A percentile compares a stretch with the other conserved stretches of the same genome.
Conservation (phyloP, 2,888 invertebrate species). For the Lycaena phlaeas region DNA sequence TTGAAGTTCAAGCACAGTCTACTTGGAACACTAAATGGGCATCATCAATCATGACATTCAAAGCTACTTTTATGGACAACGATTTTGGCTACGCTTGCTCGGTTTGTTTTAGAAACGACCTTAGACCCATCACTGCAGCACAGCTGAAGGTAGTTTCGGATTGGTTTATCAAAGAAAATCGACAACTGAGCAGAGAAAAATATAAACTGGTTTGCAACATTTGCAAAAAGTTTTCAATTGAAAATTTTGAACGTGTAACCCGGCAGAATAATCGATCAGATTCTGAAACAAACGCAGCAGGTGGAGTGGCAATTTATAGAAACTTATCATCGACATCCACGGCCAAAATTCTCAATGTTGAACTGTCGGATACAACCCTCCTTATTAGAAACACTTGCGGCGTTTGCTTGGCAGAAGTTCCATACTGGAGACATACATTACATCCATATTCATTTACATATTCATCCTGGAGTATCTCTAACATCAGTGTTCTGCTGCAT, state of each 20-base stretch:
- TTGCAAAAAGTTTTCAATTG: slow-evolving; percentile 25
- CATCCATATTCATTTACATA: no score
- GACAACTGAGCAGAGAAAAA: slow-evolving; percentile 20
- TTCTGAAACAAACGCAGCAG: no score
- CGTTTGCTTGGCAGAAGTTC: no score
- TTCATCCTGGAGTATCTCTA: no score
- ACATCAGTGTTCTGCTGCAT: no score
- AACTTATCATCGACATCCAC: background rate
- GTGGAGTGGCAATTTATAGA: background rate
- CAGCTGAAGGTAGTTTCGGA: slow-evolving; percentile 30
- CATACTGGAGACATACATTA: no score
- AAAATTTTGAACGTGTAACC: no score
- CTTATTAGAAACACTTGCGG: no score
- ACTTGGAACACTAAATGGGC: slow-evolving; percentile 28
- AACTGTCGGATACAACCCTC: no score
- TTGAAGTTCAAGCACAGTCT: slow-evolving; percentile 20
- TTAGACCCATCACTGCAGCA: slow-evolving; percentile 31
- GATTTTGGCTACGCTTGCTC: slow-evolving; percentile 32
- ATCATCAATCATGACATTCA: slow-evolving; percentile 25
- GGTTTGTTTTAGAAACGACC: slow-evolving; percentile 35
- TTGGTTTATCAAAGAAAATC: slow-evolving; percentile 21
- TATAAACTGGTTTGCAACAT: slow-evolving; percentile 26
- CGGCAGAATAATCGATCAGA: no score
- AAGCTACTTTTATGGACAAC: slow-evolving; percentile 27
- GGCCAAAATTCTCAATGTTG: slow-evolving; percentile 2